Evolutionary conservation across 1,140 invertebrate genomes (phyloP), one percentile per base, ranked within the genome.

Genomic region (Formica selysi): DNA sequence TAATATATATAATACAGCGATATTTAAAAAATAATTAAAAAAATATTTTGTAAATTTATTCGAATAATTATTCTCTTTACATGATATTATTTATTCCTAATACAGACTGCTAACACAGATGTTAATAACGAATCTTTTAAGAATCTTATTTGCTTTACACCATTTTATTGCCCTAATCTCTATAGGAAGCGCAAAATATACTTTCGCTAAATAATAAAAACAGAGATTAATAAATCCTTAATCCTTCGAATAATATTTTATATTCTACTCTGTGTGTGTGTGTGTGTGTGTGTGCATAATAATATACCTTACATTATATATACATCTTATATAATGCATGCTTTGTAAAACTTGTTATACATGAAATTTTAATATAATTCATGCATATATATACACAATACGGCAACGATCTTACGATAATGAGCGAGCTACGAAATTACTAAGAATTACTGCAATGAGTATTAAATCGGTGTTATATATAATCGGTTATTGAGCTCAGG

Each of bases 221-320:
- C 11, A 29, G 29, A 29, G 11, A 65, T 65, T 10, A 41, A 44
- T 22, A 68, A 68, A 68, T 68, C 13, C 2, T 32, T 10, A 26
- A 26, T 70, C 2, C 41, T 76, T 88, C 90, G 76, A 76, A 79
- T 86, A 59, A 71, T 86, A 29, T 44, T 90, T 88, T 89, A 85
- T 91, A 91, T 86, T 90, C 89, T 92, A 91, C 89, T 92, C 86
- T 87, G 80, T 83, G 67, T 79, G 41, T 44, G 32, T 32, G 26
- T 87, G 80, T 83, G 67, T 79, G 41, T 44, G 3, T 32, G 65
- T 68, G 67, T 79, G 86, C 29, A 64, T 70, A 83, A 48, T 86
- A 88, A 91, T 87, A 88, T 86, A 65, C 41, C 86, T 85, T 85
- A 64, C 86, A 88, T 32, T 32, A 91, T 88, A 91, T 87, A 90